Evolutionary conservation across 2,113 vertebrate species (phyloP).

Genomic region (Psephotus haematonotus): DNA sequence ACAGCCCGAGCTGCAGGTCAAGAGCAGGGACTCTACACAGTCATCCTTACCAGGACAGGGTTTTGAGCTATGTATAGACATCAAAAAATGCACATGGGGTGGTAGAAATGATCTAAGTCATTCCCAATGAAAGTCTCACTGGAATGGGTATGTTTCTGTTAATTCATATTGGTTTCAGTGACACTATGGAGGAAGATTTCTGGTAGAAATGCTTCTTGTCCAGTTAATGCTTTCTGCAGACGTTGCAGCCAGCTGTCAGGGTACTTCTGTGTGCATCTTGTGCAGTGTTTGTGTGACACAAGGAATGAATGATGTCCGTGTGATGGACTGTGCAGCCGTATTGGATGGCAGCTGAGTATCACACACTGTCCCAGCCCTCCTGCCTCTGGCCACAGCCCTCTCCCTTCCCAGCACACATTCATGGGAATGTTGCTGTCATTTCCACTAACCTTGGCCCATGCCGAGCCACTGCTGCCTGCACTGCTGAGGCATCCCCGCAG

Average conservation of each 20-base stretch:
- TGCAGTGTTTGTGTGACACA: neutral
- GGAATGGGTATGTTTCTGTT: neutral
- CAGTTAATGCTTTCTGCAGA: neutral
- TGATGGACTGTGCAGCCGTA: neutral
- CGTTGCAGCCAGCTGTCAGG: neutral
- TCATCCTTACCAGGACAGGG: neutral
- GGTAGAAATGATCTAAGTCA: neutral
- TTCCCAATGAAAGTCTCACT: neutral
- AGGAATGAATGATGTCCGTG: rapidly evolving
- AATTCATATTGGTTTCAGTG: neutral
- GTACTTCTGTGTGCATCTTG: neutral
- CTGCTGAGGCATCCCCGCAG: neutral
- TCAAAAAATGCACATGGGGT: neutral
- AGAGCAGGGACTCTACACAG: neutral
- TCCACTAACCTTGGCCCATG: neutral
- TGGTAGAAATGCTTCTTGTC: neutral
- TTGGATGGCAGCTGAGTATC: neutral
- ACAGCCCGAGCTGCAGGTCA: neutral
- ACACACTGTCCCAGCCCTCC: rapidly evolving
- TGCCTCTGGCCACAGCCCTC: neutral
- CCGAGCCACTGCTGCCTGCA: neutral
- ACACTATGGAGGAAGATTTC: neutral
- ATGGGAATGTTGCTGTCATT: neutral
- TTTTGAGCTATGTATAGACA: neutral
- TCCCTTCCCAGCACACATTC: rapidly evolving